Base-by-base conservation (phyloP, 2,113 vertebrate genomes). In the Pseudorectes ferrugineus region DNA sequence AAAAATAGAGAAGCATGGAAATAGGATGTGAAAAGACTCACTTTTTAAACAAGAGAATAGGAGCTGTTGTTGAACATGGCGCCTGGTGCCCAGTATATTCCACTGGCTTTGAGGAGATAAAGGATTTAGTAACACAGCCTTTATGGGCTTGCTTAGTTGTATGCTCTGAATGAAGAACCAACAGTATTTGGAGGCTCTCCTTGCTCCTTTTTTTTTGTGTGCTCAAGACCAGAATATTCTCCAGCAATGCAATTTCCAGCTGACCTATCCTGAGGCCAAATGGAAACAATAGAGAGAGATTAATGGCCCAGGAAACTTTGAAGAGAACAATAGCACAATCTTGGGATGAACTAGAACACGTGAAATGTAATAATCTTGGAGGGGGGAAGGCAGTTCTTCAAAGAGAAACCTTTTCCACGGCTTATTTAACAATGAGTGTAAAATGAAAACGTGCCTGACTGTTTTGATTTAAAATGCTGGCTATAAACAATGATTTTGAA, bases 231-330 rank as follows among this genome's bases (percentile, higher is more conserved):
- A 95, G 80, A 96, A 81, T 73, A 81, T 59, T 86, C 86, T 94
- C 59, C 52, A 70, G 79, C 81, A 82, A 73, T 43, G n/a, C 33
- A 29, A 70, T 88, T 94, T 96, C 82, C 88, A 95, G 72, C 92
- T 94, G 95, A 94, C 94, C 81, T 96, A 84, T 94, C 75, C 65
- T 21, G 21, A 92, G 93, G 93, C 90, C 94, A 96, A 79, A 73
- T 90, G 63, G 81, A 88, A 96, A 96, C 85, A 91, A 95, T n/a
- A 92, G 51, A 78, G 66, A 82, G 62, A 96, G 94, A 94, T 95
- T 94, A 96, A 96, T 59, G 52, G 85, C 19, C 36, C 38, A 80
- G 21, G 75, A 90, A 94, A 83, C 94, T 96, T 94, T 93, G 80
- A 95, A 90, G 77, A 92, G 79, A 96, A 95, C 73, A 95, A 94